Evolutionary conservation across 2,888 invertebrate species (phyloP).

Genomic region (Volucella bombylans): DNA sequence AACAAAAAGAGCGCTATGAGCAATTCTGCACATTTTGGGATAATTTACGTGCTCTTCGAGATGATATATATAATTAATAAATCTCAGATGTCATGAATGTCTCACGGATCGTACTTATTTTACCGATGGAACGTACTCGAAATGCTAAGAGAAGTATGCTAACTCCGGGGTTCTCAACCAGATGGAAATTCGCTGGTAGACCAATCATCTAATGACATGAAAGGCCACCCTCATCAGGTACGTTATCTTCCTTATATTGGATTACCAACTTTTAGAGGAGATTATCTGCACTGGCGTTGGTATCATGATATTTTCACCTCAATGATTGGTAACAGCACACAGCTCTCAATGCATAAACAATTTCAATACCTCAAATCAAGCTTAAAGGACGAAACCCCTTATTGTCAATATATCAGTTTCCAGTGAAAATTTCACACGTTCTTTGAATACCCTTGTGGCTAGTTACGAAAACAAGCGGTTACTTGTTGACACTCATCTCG

Average conservation of each 20-base stretch:
- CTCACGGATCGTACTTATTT: neutral
- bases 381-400: neutral
- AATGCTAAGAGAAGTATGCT: no score
- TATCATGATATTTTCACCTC: neutral
- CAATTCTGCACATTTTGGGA: no score
- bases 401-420: no score
- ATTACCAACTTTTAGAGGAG: constrained; percentile 1
- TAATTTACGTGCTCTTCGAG: no score
- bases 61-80: no score
- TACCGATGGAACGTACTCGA: neutral
- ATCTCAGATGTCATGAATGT: neutral
- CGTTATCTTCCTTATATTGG: neutral
- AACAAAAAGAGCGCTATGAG: no score
- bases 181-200: no score
- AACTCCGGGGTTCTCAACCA: neutral
- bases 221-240: constrained; percentile 5
- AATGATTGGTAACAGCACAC: neutral
- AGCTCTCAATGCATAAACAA: no score
- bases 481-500: constrained; percentile 3
- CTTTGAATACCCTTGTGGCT: neutral
- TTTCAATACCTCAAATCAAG: neutral
- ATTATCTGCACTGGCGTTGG: neutral
- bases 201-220: no score
- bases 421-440: neutral
- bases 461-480: constrained; percentile 1